phyloP scores from a whole-genome alignment of 2,113 vertebrate genomes.

The Xenus cinereus region DNA sequence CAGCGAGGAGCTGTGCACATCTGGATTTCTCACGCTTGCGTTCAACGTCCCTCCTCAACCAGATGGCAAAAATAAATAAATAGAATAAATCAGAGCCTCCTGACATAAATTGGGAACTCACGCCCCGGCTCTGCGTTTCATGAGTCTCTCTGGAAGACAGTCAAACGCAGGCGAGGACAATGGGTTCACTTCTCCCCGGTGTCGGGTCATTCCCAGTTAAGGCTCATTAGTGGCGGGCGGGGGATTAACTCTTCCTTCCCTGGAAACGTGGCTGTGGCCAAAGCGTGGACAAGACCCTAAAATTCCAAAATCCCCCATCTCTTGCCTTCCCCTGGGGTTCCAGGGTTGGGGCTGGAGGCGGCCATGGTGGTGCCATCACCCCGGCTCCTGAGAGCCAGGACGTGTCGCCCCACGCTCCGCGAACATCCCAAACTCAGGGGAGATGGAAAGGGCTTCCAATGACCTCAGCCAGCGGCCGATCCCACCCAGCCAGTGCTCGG shows the following conservation, averaged over 20 bases:
- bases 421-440: background rate
- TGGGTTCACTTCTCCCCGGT: constrained; percentile 62
- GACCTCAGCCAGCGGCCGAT: constrained; percentile 31
- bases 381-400: background rate
- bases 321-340: background rate
- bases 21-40: constrained; percentile 68
- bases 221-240: constrained; percentile 28
- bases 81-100: constrained; percentile 65
- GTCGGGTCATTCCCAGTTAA: constrained; percentile 66
- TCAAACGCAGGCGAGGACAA: constrained; percentile 56
- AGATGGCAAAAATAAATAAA: constrained; percentile 73
- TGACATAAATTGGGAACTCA: constrained; percentile 64
- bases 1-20: constrained; percentile 37
- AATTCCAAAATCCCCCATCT: background rate
- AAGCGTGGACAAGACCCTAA: background rate
- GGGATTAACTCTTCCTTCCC: constrained; percentile 53
- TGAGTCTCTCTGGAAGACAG: constrained; percentile 60
- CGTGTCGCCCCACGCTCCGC: background rate
- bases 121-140: constrained; percentile 46
- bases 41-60: constrained; percentile 35
- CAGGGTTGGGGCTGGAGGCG: fast-evolving
- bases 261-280: fast-evolving
- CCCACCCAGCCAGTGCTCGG: constrained; percentile 1
- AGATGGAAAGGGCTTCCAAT: background rate
- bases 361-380: background rate